These are phyloP conservation scores for Drosophila sturtevanti DNA, from an alignment of 1,140 invertebrate genomes.

Conservation along the genomic window DNA sequence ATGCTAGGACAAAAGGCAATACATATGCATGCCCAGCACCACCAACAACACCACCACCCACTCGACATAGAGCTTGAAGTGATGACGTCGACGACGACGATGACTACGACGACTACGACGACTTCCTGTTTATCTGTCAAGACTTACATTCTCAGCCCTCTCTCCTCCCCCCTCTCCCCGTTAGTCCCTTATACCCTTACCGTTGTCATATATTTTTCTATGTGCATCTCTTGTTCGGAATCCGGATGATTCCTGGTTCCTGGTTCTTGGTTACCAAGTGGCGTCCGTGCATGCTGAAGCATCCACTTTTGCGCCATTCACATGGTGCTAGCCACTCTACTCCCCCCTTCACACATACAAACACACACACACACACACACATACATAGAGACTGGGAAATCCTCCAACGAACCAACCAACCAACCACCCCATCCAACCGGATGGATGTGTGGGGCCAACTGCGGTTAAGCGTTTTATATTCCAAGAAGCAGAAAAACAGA, in stretches of 20 bases:
- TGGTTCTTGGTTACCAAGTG: conserved; percentile 55
- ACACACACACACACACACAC: not conserved
- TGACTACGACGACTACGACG: conserved; percentile 50
- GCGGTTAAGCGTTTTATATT: conserved; percentile 68
- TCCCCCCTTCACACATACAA: not conserved
- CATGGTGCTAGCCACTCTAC: conserved; percentile 29
- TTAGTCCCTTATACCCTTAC: not conserved
- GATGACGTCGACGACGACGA: conserved; percentile 45
- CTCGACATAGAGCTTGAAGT: conserved; percentile 73
- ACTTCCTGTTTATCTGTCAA: conserved; percentile 79
- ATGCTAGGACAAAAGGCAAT: conserved; percentile 52
- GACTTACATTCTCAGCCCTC: conserved; percentile 30
- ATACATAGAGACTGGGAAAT: too few relatives aligned
- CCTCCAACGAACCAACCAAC: not conserved
- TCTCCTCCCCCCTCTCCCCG: not conserved
- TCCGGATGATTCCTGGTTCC: conserved; percentile 38
- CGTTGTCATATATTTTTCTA: not conserved
- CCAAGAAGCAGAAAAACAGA: conserved; percentile 31
- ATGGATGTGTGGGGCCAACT: conserved; percentile 29
- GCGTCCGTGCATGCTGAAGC: conserved; percentile 78
- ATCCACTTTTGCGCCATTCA: conserved; percentile 77
- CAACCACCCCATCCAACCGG: not conserved
- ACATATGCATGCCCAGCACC: conserved; percentile 25
- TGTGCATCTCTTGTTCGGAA: conserved; percentile 43
- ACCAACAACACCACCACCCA: conserved; percentile 36